Conservation (phyloP, 1,140 invertebrate species). For the Drosophila burlai region DNA sequence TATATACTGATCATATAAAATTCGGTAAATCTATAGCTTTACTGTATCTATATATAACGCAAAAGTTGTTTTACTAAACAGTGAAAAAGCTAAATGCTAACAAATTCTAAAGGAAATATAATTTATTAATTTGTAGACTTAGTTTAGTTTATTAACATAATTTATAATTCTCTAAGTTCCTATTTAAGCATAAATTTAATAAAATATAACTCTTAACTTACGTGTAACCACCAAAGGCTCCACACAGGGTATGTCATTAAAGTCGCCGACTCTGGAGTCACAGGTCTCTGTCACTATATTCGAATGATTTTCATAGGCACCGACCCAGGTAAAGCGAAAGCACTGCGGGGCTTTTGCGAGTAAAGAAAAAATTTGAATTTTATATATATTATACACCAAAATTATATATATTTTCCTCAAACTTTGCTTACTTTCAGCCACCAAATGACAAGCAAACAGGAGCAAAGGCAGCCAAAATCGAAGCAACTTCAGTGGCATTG, state of each 20-base stretch:
- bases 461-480: constrained; percentile 40
- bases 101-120: background rate
- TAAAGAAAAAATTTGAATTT: background rate
- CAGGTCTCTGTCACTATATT: constrained; percentile 62
- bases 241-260: constrained; percentile 73
- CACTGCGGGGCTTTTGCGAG: constrained; percentile 64
- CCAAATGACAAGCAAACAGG: constrained; percentile 19
- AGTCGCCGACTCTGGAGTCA: constrained; percentile 60
- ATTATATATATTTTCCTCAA: background rate
- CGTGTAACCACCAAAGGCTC: constrained; percentile 68
- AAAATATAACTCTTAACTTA: constrained; percentile 14
- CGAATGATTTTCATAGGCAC: constrained; percentile 69
- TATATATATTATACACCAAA: background rate
- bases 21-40: too few relatives aligned
- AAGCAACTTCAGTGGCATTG: constrained; percentile 52
- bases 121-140: background rate
- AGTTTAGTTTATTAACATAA: background rate
- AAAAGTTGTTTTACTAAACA: too few relatives aligned
- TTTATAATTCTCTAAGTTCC: background rate
- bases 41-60: too few relatives aligned
- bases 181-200: background rate
- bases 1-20: too few relatives aligned
- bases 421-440: constrained; percentile 56
- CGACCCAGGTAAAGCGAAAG: constrained; percentile 80
- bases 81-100: too few relatives aligned